Percentiles rank a stretch among this genome's conserved stretches.
Evolutionary conservation across 2,113 vertebrate species (phyloP).

Genomic region (Notarius quadriscutis): DNA sequence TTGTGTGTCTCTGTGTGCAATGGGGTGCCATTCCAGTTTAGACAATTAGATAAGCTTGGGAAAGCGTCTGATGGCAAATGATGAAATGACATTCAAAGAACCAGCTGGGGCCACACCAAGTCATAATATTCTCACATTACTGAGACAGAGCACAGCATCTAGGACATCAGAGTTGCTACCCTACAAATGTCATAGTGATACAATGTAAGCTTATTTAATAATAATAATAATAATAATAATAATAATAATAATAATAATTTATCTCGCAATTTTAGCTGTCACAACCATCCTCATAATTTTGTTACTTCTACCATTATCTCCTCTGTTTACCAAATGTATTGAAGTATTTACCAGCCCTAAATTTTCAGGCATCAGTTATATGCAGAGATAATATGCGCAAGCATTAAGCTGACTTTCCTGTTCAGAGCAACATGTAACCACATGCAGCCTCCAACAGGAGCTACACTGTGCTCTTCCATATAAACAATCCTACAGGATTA

Average conservation of each 20-base stretch:
- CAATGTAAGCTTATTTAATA: not conserved
- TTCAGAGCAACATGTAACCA: not conserved
- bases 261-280: not conserved
- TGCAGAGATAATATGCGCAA: not conserved
- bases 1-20: conserved; percentile 45
- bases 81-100: conserved; percentile 52
- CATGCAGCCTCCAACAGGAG: not conserved
- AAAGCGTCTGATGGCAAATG: conserved; percentile 50
- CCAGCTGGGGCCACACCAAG: conserved; percentile 52
- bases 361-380: not conserved
- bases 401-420: not conserved
- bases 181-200: not conserved
- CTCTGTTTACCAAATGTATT: not conserved
- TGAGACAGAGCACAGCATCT: conserved; percentile 17
- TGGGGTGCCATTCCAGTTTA: conserved; percentile 53
- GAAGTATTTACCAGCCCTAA: too few relatives aligned
- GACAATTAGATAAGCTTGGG: conserved; percentile 57
- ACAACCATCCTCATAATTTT: not conserved
- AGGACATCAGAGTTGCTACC: not conserved
- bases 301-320: not conserved
- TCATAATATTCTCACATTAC: conserved; percentile 38
- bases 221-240: not conserved
- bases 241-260: not conserved
- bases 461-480: not conserved
- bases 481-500: conserved; percentile 18